Percentiles rank a stretch among this genome's conserved stretches.
These are phyloP conservation scores for Ruditapes philippinarum DNA, from an alignment of 1,140 invertebrate species.

Conservation along the genomic window DNA sequence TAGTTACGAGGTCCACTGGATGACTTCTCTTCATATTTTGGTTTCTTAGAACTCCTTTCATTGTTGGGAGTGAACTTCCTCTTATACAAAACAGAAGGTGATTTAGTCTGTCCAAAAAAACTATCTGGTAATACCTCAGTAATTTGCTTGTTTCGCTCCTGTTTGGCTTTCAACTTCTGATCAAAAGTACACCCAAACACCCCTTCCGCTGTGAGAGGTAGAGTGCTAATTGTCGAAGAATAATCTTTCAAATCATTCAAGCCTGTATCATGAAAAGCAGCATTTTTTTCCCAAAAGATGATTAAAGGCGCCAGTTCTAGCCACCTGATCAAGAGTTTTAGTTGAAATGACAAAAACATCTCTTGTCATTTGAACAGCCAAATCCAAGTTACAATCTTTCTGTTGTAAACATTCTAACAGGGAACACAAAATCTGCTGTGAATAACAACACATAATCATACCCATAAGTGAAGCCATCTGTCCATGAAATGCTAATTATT, in stretches of 20 bases:
- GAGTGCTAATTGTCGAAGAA: neutral
- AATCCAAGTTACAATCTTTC: neutral
- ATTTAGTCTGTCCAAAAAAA: neutral
- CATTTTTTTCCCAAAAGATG: constrained; percentile 29
- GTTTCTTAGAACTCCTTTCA: constrained; percentile 2
- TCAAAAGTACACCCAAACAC: constrained; percentile 21
- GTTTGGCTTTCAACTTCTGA: neutral
- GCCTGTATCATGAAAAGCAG: neutral
- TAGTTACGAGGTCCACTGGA: neutral
- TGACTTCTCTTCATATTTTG: neutral
- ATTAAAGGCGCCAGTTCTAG: constrained; percentile 19
- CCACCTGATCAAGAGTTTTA: constrained; percentile 54
- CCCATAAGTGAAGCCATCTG: constrained; percentile 1
- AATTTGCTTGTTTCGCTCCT: constrained; percentile 7
- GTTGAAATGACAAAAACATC: constrained; percentile 58
- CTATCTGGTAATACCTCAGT: constrained; percentile 25
- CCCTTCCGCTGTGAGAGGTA: constrained; percentile 17
- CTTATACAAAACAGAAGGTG: too few species aligned
- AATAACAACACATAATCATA: neutral
- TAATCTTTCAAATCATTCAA: neutral
- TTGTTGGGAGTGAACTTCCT: too few species aligned
- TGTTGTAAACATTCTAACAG: neutral
- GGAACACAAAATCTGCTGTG: constrained; percentile 19
- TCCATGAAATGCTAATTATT: neutral
- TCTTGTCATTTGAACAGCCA: neutral